phyloP scores from a whole-genome alignment of 2,113 vertebrate species.

The Crocuta crocuta region DNA sequence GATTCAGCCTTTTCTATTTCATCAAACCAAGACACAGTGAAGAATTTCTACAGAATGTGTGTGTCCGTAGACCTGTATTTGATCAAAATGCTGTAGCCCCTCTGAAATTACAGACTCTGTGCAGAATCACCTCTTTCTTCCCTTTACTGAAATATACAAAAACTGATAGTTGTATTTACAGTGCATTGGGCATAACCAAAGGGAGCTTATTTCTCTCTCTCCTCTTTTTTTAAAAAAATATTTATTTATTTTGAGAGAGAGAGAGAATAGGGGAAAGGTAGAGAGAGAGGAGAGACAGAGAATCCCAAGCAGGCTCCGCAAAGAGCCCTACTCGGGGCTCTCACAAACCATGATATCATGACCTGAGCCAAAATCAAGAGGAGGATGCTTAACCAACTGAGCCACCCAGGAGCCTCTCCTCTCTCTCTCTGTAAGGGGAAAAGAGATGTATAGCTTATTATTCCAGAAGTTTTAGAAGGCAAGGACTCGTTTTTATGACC shows the following conservation, averaged over 20 bases:
- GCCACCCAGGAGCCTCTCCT: no score
- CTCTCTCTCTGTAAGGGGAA: background rate
- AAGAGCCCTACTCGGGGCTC: no score
- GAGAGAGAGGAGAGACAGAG: no score
- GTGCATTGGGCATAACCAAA: background rate
- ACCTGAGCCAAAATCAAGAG: no score
- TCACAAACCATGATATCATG: no score
- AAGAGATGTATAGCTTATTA: background rate
- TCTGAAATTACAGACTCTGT: background rate
- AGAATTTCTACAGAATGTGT: background rate
- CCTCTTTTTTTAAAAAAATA: no score
- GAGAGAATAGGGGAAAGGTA: no score
- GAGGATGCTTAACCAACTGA: no score
- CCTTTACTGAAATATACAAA: background rate
- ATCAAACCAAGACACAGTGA: background rate
- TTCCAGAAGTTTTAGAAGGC: background rate
- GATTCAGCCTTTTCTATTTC: background rate
- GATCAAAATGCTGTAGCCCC: background rate
- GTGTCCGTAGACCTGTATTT: background rate
- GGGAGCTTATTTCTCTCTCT: background rate
- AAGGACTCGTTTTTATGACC: constrained; percentile 1
- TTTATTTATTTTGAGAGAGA: no score
- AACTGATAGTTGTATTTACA: background rate
- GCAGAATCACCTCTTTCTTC: background rate
- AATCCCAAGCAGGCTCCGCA: no score